Evolutionary conservation across 2,888 invertebrate genomes (phyloP).

Genomic region (Galerucella nymphaeae): DNA sequence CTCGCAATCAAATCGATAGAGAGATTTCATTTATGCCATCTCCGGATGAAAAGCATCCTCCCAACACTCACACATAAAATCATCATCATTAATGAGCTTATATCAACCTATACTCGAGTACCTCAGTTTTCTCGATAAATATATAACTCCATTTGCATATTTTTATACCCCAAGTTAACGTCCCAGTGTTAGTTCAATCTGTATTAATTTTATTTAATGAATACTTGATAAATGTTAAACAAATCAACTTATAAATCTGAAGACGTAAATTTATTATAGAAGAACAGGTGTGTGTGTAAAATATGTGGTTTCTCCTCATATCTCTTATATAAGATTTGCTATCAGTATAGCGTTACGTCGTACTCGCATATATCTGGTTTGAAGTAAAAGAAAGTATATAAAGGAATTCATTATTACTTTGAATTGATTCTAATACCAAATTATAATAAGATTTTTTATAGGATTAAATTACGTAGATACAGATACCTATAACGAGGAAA

Average conservation of each 20-base stretch:
- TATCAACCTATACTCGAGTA: too few relatives aligned
- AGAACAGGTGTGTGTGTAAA: slow-evolving; percentile 5
- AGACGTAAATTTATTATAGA: neutral
- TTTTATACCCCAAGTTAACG: too few relatives aligned
- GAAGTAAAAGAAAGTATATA: neutral
- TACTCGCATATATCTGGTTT: neutral
- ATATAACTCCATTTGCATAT: too few relatives aligned
- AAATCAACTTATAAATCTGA: too few relatives aligned
- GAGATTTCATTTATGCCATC: slow-evolving; percentile 17
- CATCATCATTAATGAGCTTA: too few relatives aligned
- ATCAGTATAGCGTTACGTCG: neutral
- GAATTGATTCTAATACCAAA: neutral
- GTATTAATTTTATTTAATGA: too few relatives aligned
- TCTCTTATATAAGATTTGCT: neutral
- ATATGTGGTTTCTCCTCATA: slow-evolving; percentile 10
- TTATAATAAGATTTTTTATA: neutral
- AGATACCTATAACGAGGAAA: too few relatives aligned
- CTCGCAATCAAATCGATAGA: slow-evolving; percentile 9
- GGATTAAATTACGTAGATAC: too few relatives aligned
- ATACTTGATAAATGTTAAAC: too few relatives aligned
- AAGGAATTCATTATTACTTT: neutral
- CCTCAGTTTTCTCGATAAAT: too few relatives aligned
- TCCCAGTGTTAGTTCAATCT: too few relatives aligned
- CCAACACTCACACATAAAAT: neutral
- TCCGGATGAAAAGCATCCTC: neutral